Evolutionary conservation across 2,797 vertebrate species (phyloP).

Genomic region (Xenentodon cancila): DNA sequence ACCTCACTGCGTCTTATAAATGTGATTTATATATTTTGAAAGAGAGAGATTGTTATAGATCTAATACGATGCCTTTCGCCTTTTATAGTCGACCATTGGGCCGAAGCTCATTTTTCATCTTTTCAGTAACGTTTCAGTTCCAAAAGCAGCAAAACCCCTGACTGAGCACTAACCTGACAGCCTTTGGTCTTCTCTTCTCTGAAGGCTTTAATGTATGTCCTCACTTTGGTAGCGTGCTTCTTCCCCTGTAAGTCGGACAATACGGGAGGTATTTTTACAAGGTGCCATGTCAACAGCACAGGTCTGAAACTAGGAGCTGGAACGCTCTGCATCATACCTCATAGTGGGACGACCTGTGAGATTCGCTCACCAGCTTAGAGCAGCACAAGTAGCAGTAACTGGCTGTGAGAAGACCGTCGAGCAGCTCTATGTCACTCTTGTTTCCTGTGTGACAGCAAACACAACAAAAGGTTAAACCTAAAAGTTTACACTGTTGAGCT

Average conservation of each 20-base stretch:
- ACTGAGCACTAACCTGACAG: conserved; percentile 69
- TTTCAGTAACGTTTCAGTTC: too few relatives aligned
- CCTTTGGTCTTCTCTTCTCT: conserved; percentile 64
- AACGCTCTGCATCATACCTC: conserved; percentile 76
- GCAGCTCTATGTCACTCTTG: conserved; percentile 53
- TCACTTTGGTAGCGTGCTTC: conserved; percentile 87
- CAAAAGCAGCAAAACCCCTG: neutral
- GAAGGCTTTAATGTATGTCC: conserved; percentile 77
- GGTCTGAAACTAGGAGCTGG: neutral
- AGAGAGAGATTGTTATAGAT: too few relatives aligned
- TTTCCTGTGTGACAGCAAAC: conserved; percentile 47
- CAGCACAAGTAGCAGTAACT: conserved; percentile 88
- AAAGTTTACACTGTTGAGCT: too few relatives aligned
- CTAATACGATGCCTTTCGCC: too few relatives aligned
- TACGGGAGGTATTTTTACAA: neutral
- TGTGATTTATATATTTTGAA: too few relatives aligned
- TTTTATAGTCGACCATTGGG: too few relatives aligned
- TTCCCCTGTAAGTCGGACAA: conserved; percentile 81
- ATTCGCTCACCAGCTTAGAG: conserved; percentile 83
- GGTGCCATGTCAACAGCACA: neutral
- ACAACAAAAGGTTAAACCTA: neutral
- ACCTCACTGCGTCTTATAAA: too few relatives aligned
- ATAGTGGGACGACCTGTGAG: conserved; percentile 88
- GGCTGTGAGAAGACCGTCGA: conserved; percentile 83
- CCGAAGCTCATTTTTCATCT: too few relatives aligned